Base-by-base conservation (phyloP, 2,888 invertebrate genomes). In the Apodemia mormo region DNA sequence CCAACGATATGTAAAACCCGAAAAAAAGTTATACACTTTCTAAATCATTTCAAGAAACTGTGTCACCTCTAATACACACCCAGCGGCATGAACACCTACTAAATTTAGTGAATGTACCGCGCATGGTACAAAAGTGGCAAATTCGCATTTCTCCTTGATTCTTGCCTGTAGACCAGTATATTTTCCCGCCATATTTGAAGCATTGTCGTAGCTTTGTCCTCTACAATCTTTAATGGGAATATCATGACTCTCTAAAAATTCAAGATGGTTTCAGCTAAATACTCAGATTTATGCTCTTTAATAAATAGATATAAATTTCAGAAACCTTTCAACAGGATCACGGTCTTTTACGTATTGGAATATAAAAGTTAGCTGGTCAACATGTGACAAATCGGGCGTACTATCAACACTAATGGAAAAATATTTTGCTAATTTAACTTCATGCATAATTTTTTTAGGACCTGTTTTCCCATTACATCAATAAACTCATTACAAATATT, bases 401-500 rank as follows among this genome's bases (percentile, higher is more conserved):
- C 75, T 76, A 52, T 81, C 78, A 52, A 81, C 76, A 68, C 74
- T 74, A 68, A 78, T 72, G 75, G 79, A 74, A 54, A 58, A 76
- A 73, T 69, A 65, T 68, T 76, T 79, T 68, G 72, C 73, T 74
- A 68, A 72, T 76, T 74, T 79, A 70, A 82, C 66, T 79, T 82
- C 79, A 65, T 74, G 70, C 9, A 80, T 54, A 74, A 81, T 80
- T 54, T 49, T 70, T 75, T 76, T 64, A 70, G 54, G 22, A 79
- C 76, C 68, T 77, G 75, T 68, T 78, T 67, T 73, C 74, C 77
- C 78, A 83, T 82, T 71, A 81, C 61, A 10, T 79, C 70, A 76
- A 80, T 79, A 74, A 82, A 80, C 74, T 82, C 79, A 68, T 81
- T 77, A 75, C 80, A 79, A 33, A 78, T 82, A 72, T 76, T 80